phyloP scores from a whole-genome alignment of 2,888 invertebrate genomes.

The Andrena haemorrhoa region DNA sequence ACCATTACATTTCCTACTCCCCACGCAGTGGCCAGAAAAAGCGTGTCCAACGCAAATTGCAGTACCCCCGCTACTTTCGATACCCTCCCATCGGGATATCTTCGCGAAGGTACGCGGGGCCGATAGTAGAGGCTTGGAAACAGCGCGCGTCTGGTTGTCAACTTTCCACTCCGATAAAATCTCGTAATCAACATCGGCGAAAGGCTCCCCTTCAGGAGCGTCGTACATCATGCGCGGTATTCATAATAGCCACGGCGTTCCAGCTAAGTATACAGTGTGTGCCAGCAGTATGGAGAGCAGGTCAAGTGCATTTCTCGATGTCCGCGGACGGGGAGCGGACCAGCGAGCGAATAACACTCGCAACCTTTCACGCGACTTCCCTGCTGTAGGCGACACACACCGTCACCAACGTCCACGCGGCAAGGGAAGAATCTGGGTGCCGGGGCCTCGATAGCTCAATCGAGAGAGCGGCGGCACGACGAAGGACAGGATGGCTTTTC shows the following conservation, averaged over 20 bases:
- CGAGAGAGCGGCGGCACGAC: neutral
- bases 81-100: neutral
- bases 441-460: slow-evolving; percentile 8
- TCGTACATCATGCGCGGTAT: slow-evolving; percentile 50
- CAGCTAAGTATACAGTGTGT: slow-evolving; percentile 37
- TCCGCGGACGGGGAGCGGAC: slow-evolving; percentile 5
- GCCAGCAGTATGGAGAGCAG: slow-evolving; percentile 44
- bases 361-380: slow-evolving; percentile 29
- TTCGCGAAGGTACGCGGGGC: neutral
- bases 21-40: neutral
- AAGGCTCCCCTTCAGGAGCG: slow-evolving; percentile 49
- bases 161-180: slow-evolving; percentile 60
- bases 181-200: slow-evolving; percentile 58
- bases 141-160: slow-evolving; percentile 40
- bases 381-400: slow-evolving; percentile 20
- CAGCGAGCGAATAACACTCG: slow-evolving; percentile 16
- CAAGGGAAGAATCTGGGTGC: neutral
- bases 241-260: slow-evolving; percentile 46
- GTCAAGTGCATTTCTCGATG: slow-evolving; percentile 52
- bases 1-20: no score
- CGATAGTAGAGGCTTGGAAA: slow-evolving; percentile 8
- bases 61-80: neutral
- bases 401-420: slow-evolving; percentile 1
- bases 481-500: neutral
- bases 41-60: neutral